Evolutionary conservation across 2,888 invertebrate genomes (phyloP), one percentile per base, ranked within the genome.

Genomic region (Watsonalla cultraria): DNA sequence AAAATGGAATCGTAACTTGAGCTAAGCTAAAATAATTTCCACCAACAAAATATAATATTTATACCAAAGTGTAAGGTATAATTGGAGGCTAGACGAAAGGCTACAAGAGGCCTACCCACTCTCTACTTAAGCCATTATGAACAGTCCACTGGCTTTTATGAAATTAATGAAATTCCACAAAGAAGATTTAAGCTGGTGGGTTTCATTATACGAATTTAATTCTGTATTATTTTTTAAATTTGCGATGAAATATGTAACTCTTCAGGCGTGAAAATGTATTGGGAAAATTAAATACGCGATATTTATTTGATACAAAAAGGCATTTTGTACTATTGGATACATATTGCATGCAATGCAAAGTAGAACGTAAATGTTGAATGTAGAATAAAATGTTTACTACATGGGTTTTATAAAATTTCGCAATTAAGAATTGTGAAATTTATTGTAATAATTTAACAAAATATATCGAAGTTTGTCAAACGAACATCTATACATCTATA

Each of bases 111-210:
- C 37, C 49, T 39, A 37, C 49, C 49, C 49, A 49, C 37, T 49
- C 49, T 37, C 37, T 49, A 49, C 49, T 49, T 37, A 37, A 39
- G 37, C 15, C 15, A 15, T 49, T 49, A 49, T 37, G 35, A 49
- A 49, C 49, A 49, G 49, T 15, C 49, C 49, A 49, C 37, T 8
- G 49, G 49, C 37, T 49, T 49, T 49, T 49, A 49, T 49, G 37
- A 49, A 49, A 49, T 49, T 49, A 49, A 49, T 48, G 47, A 48
- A 48, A 48, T 49, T 37, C 37, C 39, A 49, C 49, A 49, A 49
- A 49, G 49, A 37, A 49, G 49, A 49, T 49, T 49, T 37, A 49
- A 49, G 49, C 8, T n/a, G 33, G 47, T 48, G 37, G 35, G 49
- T 37, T 49, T 11, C 5, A 49, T 37, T 37, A 14, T 49, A 15